Evolutionary conservation across 2,113 vertebrate species (phyloP).

Genomic region (Vombatus ursinus): DNA sequence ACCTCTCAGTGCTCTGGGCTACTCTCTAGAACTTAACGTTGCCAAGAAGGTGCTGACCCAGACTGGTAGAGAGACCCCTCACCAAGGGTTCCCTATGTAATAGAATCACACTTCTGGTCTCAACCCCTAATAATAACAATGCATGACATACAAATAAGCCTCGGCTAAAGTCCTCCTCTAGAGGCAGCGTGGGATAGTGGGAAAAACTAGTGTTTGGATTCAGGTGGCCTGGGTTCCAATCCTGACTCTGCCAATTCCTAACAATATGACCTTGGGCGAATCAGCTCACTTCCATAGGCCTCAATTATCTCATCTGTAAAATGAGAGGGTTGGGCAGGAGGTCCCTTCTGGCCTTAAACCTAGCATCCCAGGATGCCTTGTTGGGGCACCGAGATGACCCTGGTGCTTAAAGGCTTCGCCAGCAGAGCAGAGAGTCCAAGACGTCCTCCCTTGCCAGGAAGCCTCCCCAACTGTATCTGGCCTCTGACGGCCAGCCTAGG

Average conservation of each 20-base stretch:
- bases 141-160: not conserved
- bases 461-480: not conserved
- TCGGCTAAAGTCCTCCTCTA: too few relatives aligned
- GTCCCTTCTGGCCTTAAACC: not conserved
- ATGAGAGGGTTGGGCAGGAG: not conserved
- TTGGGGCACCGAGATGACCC: too few relatives aligned
- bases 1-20: not conserved
- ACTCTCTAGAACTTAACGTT: not conserved
- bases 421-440: too few relatives aligned
- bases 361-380: too few relatives aligned
- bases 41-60: not conserved
- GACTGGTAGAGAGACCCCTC: not conserved
- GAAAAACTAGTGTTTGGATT: not conserved
- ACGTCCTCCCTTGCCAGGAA: not conserved
- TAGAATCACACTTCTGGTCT: not conserved
- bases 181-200: not conserved
- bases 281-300: not conserved
- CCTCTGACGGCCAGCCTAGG: not conserved
- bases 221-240: not conserved
- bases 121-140: not conserved
- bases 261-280: rapidly evolving
- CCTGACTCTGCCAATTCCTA: not conserved
- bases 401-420: not conserved
- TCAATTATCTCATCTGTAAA: not conserved
- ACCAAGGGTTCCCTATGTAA: not conserved